A percentile compares a stretch with the other conserved stretches of the same genome.
phyloP scores from a whole-genome alignment of 2,888 invertebrate genomes.

The Selenia dentaria region DNA sequence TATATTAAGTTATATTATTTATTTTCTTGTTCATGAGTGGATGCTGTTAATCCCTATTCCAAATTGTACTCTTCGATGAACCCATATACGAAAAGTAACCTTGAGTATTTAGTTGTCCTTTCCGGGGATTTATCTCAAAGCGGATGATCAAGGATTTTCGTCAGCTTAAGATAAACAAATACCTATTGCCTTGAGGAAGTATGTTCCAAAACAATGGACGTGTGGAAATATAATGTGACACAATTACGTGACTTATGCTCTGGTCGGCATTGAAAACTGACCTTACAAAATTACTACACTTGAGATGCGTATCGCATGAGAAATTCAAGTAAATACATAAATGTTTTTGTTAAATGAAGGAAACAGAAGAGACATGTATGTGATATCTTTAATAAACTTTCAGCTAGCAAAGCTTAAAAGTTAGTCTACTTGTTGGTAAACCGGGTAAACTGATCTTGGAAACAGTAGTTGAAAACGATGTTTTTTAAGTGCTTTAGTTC shows the following conservation, averaged over 20 bases:
- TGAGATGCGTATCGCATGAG: constrained; percentile 11
- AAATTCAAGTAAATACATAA: constrained; percentile 1
- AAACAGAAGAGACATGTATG: too few relatives aligned
- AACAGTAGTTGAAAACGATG: too few relatives aligned
- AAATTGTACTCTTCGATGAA: too few relatives aligned
- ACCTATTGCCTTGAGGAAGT: constrained; percentile 8
- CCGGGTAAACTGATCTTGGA: too few relatives aligned
- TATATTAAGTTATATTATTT: too few relatives aligned
- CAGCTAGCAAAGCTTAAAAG: background rate
- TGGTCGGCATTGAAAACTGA: constrained; percentile 17
- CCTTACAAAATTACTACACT: constrained; percentile 2
- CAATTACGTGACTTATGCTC: constrained; percentile 20
- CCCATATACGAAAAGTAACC: too few relatives aligned
- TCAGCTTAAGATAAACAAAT: constrained; percentile 10
- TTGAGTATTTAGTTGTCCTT: too few relatives aligned
- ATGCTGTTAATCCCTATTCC: too few relatives aligned
- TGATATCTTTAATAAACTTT: too few relatives aligned
- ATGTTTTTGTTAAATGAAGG: too few relatives aligned
- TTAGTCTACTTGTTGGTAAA: background rate
- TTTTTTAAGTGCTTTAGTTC: too few relatives aligned
- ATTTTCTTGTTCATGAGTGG: too few relatives aligned
- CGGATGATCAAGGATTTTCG: constrained; percentile 13
- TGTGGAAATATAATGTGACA: constrained; percentile 16
- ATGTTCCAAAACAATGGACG: constrained; percentile 18
- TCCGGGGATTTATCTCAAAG: background rate